These are phyloP conservation scores for Lagenorhynchus albirostris DNA, from an alignment of 2,113 vertebrate species.

Conservation along the genomic window DNA sequence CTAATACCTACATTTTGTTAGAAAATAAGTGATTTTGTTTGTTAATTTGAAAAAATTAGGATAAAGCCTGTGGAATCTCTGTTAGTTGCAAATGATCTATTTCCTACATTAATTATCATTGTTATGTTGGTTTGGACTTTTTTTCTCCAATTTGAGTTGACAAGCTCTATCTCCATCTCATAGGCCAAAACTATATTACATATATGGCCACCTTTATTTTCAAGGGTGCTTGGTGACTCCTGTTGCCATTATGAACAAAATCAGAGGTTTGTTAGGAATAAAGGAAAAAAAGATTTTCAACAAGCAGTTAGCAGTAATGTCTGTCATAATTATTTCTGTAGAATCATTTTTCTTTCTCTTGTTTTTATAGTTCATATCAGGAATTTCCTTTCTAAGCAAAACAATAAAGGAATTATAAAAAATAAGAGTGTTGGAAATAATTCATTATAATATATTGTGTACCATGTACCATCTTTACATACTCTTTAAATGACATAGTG, in stretches of 20 bases:
- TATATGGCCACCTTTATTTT: background rate
- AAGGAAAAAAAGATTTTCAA: background rate
- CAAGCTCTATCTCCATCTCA: background rate
- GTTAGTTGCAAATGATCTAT: background rate
- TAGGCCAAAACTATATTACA: background rate
- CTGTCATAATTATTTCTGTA: background rate
- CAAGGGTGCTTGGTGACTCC: background rate
- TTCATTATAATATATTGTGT: background rate
- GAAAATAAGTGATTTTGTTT: background rate
- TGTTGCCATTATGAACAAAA: background rate
- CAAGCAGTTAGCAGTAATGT: background rate
- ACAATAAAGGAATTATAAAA: constrained; percentile 1
- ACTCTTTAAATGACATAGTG: background rate
- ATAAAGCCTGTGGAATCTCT: background rate
- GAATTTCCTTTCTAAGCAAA: background rate
- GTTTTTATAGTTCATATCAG: background rate
- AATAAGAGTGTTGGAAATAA: background rate
- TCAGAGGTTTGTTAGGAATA: background rate
- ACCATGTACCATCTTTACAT: background rate
- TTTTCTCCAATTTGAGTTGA: background rate
- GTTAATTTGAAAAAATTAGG: background rate
- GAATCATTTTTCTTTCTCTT: background rate
- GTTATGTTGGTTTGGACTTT: background rate
- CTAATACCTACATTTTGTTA: background rate
- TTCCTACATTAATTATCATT: background rate